Conservation (phyloP, 2,888 invertebrate species). For the Liposcelis brunnea region DNA sequence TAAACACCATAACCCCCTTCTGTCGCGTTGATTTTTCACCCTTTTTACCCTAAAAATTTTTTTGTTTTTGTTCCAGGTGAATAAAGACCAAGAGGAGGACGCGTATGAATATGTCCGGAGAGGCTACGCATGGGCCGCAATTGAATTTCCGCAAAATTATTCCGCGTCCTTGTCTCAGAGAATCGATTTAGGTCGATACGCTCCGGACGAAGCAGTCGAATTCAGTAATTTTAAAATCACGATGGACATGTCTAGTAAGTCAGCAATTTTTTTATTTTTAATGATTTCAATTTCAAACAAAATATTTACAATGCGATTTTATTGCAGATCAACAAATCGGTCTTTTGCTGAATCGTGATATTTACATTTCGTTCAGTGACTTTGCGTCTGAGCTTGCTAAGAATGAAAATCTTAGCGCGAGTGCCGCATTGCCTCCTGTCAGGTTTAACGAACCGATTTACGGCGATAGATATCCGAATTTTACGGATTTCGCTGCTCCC, state of each 20-base stretch:
- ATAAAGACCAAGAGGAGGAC: constrained; percentile 35
- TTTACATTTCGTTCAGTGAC: constrained; percentile 51
- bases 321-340: constrained; percentile 76
- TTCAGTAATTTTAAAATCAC: constrained; percentile 50
- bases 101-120: constrained; percentile 47
- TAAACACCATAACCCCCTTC: no score
- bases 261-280: not conserved
- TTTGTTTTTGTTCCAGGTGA: constrained; percentile 26
- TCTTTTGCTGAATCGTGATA: constrained; percentile 53
- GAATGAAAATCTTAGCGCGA: constrained; percentile 45
- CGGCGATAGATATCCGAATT: constrained; percentile 58
- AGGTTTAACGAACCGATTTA: constrained; percentile 55
- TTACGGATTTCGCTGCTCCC: constrained; percentile 89
- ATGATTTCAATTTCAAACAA: not conserved
- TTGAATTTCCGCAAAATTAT: constrained; percentile 61
- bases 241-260: constrained; percentile 72
- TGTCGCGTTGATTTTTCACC: no score
- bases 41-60: no score
- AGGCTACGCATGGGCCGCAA: constrained; percentile 59
- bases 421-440: constrained; percentile 41
- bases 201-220: constrained; percentile 37
- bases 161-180: constrained; percentile 45
- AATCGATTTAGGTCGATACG: constrained; percentile 38
- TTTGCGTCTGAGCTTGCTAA: constrained; percentile 47
- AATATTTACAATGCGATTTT: not conserved